These are phyloP conservation scores for Sitta europaea DNA, from an alignment of 2,113 vertebrate species.

Conservation along the genomic window DNA sequence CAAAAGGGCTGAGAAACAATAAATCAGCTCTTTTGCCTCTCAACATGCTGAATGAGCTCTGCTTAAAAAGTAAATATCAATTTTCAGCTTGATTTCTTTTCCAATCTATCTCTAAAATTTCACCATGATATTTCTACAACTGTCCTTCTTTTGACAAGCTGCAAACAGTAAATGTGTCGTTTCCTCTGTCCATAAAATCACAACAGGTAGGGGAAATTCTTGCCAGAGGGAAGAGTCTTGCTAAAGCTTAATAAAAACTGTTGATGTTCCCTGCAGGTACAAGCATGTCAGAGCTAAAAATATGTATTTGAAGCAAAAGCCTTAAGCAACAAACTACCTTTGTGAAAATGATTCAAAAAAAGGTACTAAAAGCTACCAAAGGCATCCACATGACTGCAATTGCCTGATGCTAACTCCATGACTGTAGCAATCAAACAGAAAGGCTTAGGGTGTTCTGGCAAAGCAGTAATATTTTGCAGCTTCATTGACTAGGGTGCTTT, in stretches of 20 bases:
- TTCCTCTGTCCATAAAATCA: slow-evolving; percentile 17
- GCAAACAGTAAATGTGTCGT: background rate
- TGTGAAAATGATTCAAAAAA: background rate
- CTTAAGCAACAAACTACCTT: background rate
- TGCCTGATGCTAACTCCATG: background rate
- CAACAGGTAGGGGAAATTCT: background rate
- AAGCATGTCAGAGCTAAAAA: background rate
- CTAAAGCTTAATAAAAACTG: background rate
- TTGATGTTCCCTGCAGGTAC: background rate
- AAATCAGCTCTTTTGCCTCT: background rate
- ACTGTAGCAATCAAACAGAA: background rate
- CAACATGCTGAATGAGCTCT: background rate
- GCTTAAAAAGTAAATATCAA: background rate
- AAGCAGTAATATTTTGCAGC: background rate
- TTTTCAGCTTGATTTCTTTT: background rate
- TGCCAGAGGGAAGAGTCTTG: background rate
- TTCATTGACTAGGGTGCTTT: background rate
- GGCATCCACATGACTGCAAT: background rate
- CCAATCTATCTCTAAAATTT: background rate
- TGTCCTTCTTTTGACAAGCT: background rate
- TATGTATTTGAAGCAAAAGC: background rate
- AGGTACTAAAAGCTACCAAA: background rate
- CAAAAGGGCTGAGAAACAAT: background rate
- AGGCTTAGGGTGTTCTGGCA: background rate
- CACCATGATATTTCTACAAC: background rate